These are phyloP conservation scores for Brachionus koreanus DNA, from an alignment of 1,140 invertebrate species.

Conservation along the genomic window DNA sequence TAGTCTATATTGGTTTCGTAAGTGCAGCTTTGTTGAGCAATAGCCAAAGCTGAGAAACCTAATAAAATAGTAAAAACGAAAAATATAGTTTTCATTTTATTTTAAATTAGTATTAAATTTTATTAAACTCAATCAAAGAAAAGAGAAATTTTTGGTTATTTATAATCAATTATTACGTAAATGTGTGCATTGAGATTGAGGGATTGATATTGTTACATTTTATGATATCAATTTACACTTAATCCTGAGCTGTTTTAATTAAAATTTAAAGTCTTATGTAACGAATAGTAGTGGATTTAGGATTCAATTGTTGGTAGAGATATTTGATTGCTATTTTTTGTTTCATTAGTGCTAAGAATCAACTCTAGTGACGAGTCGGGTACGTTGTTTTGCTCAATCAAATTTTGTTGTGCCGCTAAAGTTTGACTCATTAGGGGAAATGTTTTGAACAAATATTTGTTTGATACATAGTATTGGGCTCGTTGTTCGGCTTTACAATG, in stretches of 20 bases:
- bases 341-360: neutral
- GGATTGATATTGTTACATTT: conserved; percentile 21
- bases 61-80: neutral
- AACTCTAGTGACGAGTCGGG: neutral
- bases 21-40: neutral
- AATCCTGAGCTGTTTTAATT: neutral
- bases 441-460: conserved; percentile 29
- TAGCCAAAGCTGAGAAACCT: neutral
- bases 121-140: neutral
- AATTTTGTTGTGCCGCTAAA: neutral
- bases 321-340: neutral
- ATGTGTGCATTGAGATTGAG: conserved; percentile 23
- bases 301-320: conserved; percentile 32
- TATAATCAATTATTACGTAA: conserved; percentile 12
- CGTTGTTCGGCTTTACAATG: conserved; percentile 22
- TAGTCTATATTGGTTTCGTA: conserved; percentile 38
- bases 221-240: conserved; percentile 7
- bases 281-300: neutral
- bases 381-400: neutral
- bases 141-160: neutral
- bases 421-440: conserved; percentile 15
- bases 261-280: neutral
- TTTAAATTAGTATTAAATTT: conserved; percentile 4
- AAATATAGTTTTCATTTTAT: neutral
- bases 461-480: neutral